Evolutionary conservation across 2,113 vertebrate species (phyloP), one percentile per base, ranked within the genome.

Genomic region (Toxotes chatareus): DNA sequence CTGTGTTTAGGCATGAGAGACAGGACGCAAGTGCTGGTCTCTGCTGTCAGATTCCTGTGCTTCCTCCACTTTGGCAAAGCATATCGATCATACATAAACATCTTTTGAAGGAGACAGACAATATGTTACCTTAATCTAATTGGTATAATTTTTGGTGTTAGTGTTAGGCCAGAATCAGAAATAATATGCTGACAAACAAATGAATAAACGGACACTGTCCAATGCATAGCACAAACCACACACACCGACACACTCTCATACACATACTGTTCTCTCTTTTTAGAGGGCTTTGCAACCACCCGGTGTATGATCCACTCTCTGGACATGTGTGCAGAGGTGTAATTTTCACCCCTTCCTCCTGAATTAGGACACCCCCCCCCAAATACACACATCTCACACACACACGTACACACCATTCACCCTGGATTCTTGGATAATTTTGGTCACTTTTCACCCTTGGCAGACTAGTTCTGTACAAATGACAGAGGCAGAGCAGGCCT

Each of bases 401-500:
- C 46, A 71, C 77, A 83, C 71, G 76, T 46, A 64, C 63, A 76
- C 59, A 49, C 59, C 73, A 49, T 38, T 70, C 70, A 81, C 61
- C 31, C 46, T 51, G 71, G 95, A 97, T 97, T 95, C 93, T 93
- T 89, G 93, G 94, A 95, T 96, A 95, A 96, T 96, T 96, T 96
- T 93, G 80, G 91, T 94, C 94, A 96, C 92, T 94, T 95, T 94
- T 96, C 95, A 93, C 94, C 94, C 95, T 96, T 94, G 93, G 94
- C 84, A 88, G 94, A 95, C 92, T 93, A 93, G 87, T 91, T 94
- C 93, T 95, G 93, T 94, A 94, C 93, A 96, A 96, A 96, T 96
- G 96, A 97, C 94, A 97, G 96, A 97, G 91, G 91, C 91, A 95
- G 91, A 93, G 93, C 93, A 93, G 84, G 96, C 95, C 91, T 95